Percentiles rank a stretch among this genome's conserved stretches.
Evolutionary conservation across 2,888 invertebrate species (phyloP).

Genomic region (Eilema depressum): DNA sequence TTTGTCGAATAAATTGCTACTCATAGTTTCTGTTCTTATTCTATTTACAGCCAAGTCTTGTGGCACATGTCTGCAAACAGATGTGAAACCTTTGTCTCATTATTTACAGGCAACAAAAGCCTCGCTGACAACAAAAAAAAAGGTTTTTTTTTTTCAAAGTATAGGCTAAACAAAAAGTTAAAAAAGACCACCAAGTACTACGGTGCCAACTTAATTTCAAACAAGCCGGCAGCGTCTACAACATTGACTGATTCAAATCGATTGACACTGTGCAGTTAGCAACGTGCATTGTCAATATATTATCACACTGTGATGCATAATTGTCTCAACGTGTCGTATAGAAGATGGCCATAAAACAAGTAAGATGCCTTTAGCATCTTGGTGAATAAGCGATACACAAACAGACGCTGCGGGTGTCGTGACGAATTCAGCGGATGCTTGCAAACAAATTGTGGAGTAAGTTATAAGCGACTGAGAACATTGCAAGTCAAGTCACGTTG

Average conservation of each 20-base stretch:
- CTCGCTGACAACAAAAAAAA: neutral
- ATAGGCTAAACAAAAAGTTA: neutral
- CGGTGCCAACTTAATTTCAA: conserved; percentile 6
- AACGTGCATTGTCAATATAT: neutral
- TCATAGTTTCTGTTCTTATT: neutral
- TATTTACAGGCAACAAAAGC: neutral
- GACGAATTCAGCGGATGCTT: conserved; percentile 60
- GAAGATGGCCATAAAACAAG: conserved; percentile 48
- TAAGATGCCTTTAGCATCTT: conserved; percentile 57
- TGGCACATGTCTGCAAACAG: neutral
- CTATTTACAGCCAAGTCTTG: neutral
- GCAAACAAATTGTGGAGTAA: conserved; percentile 52
- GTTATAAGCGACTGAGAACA: conserved; percentile 36
- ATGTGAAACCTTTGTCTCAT: conserved; percentile 1
- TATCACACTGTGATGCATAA: conserved; percentile 39
- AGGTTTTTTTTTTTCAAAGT: neutral
- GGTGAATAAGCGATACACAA: conserved; percentile 62
- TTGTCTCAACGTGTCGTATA: conserved; percentile 40
- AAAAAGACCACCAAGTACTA: neutral
- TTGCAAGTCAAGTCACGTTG: neutral
- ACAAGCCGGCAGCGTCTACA: conserved; percentile 8
- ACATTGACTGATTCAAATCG: conserved; percentile 8
- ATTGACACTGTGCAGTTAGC: conserved; percentile 14
- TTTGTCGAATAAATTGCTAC: neutral
- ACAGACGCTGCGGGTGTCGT: conserved; percentile 69